Evolutionary conservation across 1,140 invertebrate genomes (phyloP), one percentile per base, ranked within the genome.

Genomic region (Aphaenogaster ashmeadi): DNA sequence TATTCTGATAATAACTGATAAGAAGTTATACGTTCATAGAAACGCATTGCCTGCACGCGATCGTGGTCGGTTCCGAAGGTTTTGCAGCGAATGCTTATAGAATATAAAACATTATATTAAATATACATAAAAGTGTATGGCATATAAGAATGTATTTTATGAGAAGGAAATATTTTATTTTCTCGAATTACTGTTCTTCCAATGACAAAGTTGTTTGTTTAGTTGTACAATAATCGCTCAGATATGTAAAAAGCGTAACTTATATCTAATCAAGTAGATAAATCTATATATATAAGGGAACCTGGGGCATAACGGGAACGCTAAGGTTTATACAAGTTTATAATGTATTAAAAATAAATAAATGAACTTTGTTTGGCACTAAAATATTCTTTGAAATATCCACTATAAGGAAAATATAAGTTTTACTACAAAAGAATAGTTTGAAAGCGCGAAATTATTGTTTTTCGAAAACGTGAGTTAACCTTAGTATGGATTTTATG

Each of bases 1-100:
- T 77, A 60, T 60, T 58, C 27, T 60, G 74, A 60, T 77, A 77
- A 77, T 36, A 33, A 21, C 15, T 27, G 74, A 77, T 77, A 77
- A 77, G 54, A 18, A 27, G 8, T 38, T 44, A 77, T 13, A 5
- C 38, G 13, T 41, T n/a, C 38, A 27, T 44, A 77, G 8, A 41
- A 77, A 15, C 54, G 6, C 15, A 77, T 77, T 58, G n/a, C n/a
- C 58, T 44, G 15, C 21, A 77, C n/a, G 74, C 21, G 21, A 9
- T 27, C 13, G 8, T 60, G 36, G 8, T 60, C 36, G 9, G 13
- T 75, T 21, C 21, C 9, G 13, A 75, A 3, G 9, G n/a, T 18
- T 56, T 56, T 56, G 33, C 5, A 41, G 7, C 1, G 33, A 56
- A 41, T 75, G 9, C 44, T 41, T 38, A 75, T 11, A 77, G 1